Conservation (phyloP, 2,797 vertebrate genomes). For the Pipistrellus pipistrellus region DNA sequence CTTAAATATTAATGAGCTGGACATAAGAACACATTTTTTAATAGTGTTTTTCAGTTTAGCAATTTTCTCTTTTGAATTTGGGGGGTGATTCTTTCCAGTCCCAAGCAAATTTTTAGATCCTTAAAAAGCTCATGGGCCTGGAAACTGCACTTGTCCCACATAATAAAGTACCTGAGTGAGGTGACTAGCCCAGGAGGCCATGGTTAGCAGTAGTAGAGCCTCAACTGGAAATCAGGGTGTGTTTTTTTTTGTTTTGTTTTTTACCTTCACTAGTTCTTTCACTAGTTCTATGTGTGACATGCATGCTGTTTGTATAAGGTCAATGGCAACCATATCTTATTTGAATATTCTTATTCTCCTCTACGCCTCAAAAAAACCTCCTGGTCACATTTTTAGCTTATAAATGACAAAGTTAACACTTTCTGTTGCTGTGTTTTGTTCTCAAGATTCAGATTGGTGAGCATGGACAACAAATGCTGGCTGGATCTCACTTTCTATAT, state of each 20-base stretch:
- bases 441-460: neutral
- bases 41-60: neutral
- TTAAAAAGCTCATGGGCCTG: neutral
- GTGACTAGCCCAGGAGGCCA: neutral
- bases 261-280: neutral
- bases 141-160: neutral
- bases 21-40: neutral
- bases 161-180: neutral
- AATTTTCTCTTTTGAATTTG: conserved; percentile 8
- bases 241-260: no score
- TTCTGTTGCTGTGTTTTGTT: conserved; percentile 21
- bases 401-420: neutral
- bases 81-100: neutral
- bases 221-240: neutral
- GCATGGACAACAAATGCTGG: conserved; percentile 40
- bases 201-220: neutral
- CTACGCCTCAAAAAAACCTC: conserved; percentile 35
- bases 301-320: neutral
- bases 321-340: neutral
- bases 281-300: rapidly evolving
- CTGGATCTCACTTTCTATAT: conserved; percentile 76
- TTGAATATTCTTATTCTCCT: neutral
- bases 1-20: conserved; percentile 24
- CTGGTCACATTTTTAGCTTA: neutral
- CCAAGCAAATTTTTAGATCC: neutral